phyloP scores from a whole-genome alignment of 1,140 invertebrate species.

The Trigoniulus corallinus region DNA sequence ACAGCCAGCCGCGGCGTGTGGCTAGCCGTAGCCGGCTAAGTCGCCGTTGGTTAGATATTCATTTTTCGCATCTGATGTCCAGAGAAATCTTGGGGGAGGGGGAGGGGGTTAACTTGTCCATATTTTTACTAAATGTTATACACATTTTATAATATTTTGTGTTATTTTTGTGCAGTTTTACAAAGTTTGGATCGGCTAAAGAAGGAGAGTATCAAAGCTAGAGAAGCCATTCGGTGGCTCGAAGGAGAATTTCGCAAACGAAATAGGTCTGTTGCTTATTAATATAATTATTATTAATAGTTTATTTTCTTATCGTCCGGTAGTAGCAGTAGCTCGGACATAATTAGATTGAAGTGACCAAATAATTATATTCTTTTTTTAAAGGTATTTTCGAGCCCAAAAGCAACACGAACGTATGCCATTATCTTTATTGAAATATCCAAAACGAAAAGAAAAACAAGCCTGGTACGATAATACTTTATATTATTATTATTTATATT shows the following conservation, averaged over 20 bases:
- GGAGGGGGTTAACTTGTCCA: no score
- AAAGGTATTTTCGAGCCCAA: conserved; percentile 39
- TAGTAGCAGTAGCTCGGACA: no score
- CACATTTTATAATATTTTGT: conserved; percentile 4
- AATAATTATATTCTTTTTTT: conserved; percentile 4
- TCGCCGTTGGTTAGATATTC: no score
- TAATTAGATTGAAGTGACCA: neutral
- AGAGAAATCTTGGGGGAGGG: no score
- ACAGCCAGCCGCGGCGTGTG: no score
- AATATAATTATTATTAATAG: neutral
- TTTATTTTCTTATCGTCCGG: neutral
- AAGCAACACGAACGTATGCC: conserved; percentile 53
- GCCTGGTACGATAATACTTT: conserved; percentile 29
- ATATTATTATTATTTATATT: neutral
- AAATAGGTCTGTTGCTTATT: conserved; percentile 44
- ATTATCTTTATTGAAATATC: conserved; percentile 52
- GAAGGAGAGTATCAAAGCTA: conserved; percentile 48
- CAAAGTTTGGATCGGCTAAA: conserved; percentile 71
- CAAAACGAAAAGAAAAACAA: conserved; percentile 46
- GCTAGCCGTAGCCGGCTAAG: no score
- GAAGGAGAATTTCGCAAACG: conserved; percentile 68
- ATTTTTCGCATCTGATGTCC: no score
- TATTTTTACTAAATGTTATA: no score
- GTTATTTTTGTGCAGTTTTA: conserved; percentile 45
- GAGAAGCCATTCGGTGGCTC: conserved; percentile 80